Evolutionary conservation across 2,888 invertebrate genomes (phyloP).

Genomic region (Caenorhabditis sp.): DNA sequence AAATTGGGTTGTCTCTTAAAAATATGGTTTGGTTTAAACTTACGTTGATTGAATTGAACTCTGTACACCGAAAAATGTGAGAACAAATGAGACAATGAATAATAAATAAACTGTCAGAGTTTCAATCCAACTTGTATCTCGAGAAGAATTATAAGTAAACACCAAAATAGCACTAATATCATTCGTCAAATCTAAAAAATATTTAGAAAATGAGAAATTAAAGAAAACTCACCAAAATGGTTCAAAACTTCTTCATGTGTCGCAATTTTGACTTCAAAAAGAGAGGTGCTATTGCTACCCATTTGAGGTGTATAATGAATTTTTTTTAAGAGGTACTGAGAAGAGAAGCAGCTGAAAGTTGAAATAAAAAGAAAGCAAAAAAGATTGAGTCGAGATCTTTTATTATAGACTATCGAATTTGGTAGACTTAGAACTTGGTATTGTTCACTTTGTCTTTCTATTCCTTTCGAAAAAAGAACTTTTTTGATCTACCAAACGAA

Average conservation of each 20-base stretch:
- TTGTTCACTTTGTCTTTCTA: too few relatives aligned
- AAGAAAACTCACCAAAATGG: background rate
- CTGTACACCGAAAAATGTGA: conserved; percentile 12
- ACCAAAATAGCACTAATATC: conserved; percentile 20
- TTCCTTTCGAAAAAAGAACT: too few relatives aligned
- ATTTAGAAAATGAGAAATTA: background rate
- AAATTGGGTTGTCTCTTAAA: background rate
- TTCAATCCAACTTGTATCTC: conserved; percentile 4
- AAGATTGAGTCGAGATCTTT: too few relatives aligned
- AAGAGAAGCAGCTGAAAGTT: too few relatives aligned
- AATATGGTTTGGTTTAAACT: background rate
- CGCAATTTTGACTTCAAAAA: background rate
- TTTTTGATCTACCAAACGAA: too few relatives aligned
- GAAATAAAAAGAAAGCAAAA: too few relatives aligned
- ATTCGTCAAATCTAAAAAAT: background rate
- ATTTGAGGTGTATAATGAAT: too few relatives aligned
- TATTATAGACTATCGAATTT: too few relatives aligned
- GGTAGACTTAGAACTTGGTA: too few relatives aligned
- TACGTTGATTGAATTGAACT: conserved; percentile 16
- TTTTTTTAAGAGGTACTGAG: too few relatives aligned
- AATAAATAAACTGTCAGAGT: conserved; percentile 6
- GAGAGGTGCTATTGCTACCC: background rate
- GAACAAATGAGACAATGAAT: background rate
- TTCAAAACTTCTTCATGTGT: background rate
- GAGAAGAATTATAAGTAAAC: conserved; percentile 26